A percentile compares a stretch with the other conserved stretches of the same genome.
Evolutionary conservation across 2,797 vertebrate species (phyloP).

Genomic region (Oreochromis grahami): DNA sequence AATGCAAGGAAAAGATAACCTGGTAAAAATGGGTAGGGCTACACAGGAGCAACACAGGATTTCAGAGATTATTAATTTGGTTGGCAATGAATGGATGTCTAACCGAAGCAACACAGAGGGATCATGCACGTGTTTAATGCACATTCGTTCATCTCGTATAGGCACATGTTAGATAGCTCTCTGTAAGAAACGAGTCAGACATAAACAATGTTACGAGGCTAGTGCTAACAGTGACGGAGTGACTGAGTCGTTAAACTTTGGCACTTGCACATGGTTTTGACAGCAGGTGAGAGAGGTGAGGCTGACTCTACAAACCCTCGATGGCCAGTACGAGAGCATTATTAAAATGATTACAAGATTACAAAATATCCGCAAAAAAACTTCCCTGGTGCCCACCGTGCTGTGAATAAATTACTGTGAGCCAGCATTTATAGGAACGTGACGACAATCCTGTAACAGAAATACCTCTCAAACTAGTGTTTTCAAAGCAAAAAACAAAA

Average conservation of each 20-base stretch:
- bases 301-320: neutral
- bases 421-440: neutral
- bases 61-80: constrained; percentile 49
- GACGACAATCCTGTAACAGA: neutral
- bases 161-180: constrained; percentile 46
- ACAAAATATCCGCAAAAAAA: neutral
- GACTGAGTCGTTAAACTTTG: constrained; percentile 50
- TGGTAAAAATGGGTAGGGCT: constrained; percentile 19
- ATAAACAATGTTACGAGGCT: constrained; percentile 40
- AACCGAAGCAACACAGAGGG: constrained; percentile 63
- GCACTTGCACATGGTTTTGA: constrained; percentile 43
- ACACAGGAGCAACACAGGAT: constrained; percentile 39
- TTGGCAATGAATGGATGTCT: constrained; percentile 54
- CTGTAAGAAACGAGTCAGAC: constrained; percentile 44
- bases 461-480: neutral
- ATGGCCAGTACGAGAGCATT: neutral
- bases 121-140: constrained; percentile 61
- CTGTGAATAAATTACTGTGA: neutral
- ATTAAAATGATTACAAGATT: neutral
- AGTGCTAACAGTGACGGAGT: constrained; percentile 33
- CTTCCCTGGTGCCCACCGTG: neutral
- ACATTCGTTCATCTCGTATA: constrained; percentile 44
- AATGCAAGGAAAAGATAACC: constrained; percentile 58
- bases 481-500: neutral
- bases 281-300: constrained; percentile 7